Base-by-base conservation (phyloP, 64 coral and sea anemone genomes). In the Stichodactyla helianthus region DNA sequence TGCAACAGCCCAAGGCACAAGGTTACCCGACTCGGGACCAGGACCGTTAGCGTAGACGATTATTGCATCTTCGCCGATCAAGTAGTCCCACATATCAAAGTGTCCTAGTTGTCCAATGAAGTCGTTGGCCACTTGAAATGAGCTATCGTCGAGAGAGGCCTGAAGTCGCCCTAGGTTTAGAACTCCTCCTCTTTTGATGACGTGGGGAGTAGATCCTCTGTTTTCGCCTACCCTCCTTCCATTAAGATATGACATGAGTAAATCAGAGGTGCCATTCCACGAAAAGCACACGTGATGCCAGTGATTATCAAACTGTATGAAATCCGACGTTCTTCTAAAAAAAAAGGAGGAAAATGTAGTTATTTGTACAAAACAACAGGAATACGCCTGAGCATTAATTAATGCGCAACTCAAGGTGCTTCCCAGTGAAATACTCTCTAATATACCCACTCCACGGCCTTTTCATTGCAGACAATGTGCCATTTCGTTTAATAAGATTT, bases 1-100 rank as follows among this genome's bases (percentile, higher is more conserved):
- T 25, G 59, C 58, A 20, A 90, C 53, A 59, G 82, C 83, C 89
- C 89, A 90, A 8, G 67, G 82, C 51, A 90, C 51, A 52, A 85
- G 27, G 20, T 90, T 90, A n/a, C 89, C 89, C 20, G 53, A 54
- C 67, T 84, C 26, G 10, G 57, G n/a, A 18, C 68, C 13, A 6
- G 63, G 70, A 9, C 52, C 64, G 7, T 26, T 54, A 20, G 82
- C 62, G 3, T 77, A 31, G 22, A 9, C 71, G 53, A 44, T 25
- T 44, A 90, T 85, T 8, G 20, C 18, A 62, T 18, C 51, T 7
- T 74, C 53, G 10, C 18, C 13, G 10, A 57, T 14, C 22, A 77
- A 23, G 12, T 57, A 53, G 52, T 90, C 89, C 89, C 89, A 90
- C 54, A 90, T 20, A 63, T 85, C 68, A 11, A 90, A 25, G 83